Evolutionary conservation across 2,888 invertebrate species (phyloP).

Genomic region (Epinotia demarniana): DNA sequence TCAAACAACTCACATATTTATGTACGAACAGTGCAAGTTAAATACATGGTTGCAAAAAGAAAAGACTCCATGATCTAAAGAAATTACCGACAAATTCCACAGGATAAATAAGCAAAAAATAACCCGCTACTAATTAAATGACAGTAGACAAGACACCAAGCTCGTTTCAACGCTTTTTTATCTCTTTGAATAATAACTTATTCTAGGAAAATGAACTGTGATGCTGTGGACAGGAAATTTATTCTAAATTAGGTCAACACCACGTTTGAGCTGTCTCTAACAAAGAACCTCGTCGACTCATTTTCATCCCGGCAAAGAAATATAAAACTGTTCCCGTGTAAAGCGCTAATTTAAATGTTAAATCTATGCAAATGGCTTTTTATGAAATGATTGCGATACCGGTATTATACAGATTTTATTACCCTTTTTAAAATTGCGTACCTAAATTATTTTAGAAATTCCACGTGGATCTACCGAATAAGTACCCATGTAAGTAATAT

Average conservation of each 20-base stretch:
- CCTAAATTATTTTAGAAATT: not conserved
- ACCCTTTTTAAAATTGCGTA: not conserved
- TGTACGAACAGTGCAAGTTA: no score
- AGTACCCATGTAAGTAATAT: no score
- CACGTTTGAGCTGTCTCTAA: constrained; percentile 33
- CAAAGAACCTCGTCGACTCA: constrained; percentile 30
- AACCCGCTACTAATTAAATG: not conserved
- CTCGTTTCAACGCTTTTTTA: not conserved
- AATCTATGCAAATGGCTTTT: constrained; percentile 34
- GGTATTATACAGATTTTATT: not conserved
- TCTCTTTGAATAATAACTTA: not conserved
- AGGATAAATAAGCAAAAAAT: not conserved
- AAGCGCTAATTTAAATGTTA: constrained; percentile 36
- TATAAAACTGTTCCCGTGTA: constrained; percentile 22
- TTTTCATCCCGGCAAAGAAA: constrained; percentile 20
- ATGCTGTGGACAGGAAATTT: not conserved
- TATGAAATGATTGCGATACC: not conserved
- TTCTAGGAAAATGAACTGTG: not conserved
- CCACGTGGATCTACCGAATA: no score
- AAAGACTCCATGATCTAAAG: not conserved
- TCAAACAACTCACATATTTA: no score
- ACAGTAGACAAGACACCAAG: not conserved
- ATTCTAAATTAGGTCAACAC: constrained; percentile 40
- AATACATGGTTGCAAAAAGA: not conserved
- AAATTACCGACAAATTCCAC: not conserved